Base-by-base conservation (phyloP, 2,797 vertebrate species). In the Apogon talboti region DNA sequence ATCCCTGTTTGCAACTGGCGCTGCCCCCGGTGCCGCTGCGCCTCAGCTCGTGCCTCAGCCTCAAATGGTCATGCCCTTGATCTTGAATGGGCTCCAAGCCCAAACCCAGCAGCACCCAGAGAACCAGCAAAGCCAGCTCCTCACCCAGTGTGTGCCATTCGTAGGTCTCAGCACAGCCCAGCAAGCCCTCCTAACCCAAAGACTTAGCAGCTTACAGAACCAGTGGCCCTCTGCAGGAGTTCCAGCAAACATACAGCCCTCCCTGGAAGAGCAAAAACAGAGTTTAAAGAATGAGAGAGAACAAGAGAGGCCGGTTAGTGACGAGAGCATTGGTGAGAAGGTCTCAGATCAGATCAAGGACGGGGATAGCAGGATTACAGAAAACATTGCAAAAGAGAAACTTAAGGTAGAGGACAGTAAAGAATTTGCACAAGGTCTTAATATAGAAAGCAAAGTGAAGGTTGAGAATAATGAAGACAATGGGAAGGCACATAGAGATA, bases 161-260 rank as follows among this genome's bases (percentile, higher is more conserved):
- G 90, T 94, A 71, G 92, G 93, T 85, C 92, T 94, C 74, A 92
- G 71, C 51, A 60, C 93, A 76, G 87, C 93, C 67, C 94, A 94
- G 87, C 94, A 95, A 90, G 93, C 94, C 63, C 92, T 94, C 52
- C 71, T 94, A 85, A 88, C 93, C 87, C 94, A 95, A 92, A 93
- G 93, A 93, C 89, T 93, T 66, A 86, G 82, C 75, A 92, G 84
- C 79, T 89, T 94, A 80, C 92, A 93, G 79, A 93, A 76, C 87
- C 93, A 93, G 76, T 94, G 94, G 92, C 82, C 91, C 65, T 77
- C 92, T 53, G 73, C 84, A 40, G 89, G 87, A 66, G 53, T 90
- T 62, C 67, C 83, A 42, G 45, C 79, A 71, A 85, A 83, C 38
- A 52, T 76, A 49, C 89, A 80, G 50, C 54, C 77, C 45, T 65